Conservation (phyloP, 2,888 invertebrate species). For the Chironomus riparius region DNA sequence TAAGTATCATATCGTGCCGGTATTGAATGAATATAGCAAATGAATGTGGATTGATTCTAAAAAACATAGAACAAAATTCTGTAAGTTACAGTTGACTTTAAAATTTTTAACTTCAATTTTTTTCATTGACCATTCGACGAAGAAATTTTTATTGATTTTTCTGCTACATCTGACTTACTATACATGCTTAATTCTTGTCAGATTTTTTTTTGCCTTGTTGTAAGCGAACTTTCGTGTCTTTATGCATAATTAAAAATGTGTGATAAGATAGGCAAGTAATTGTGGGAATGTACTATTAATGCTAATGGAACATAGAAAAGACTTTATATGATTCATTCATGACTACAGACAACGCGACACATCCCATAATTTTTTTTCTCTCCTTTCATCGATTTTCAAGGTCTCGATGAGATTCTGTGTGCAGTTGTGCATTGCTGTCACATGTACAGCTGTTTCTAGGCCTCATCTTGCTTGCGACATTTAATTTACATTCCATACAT, state of each 20-base stretch:
- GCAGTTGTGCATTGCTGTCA: background rate
- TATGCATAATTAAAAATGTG: background rate
- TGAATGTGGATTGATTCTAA: background rate
- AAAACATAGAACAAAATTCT: background rate
- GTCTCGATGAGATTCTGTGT: background rate
- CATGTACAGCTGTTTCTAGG: background rate
- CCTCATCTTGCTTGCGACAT: background rate
- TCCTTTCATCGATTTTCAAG: constrained; percentile 5
- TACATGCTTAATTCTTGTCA: background rate
- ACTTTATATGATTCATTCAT: background rate
- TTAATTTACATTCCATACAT: background rate
- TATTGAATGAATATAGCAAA: background rate
- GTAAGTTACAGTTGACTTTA: too few species aligned
- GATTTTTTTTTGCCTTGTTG: background rate
- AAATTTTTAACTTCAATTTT: too few species aligned
- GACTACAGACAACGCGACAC: background rate
- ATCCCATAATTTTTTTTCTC: background rate
- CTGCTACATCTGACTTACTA: background rate
- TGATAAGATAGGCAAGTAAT: background rate
- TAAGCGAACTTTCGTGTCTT: background rate
- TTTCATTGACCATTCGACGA: too few species aligned
- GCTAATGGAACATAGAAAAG: background rate
- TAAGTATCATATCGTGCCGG: background rate
- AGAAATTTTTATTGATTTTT: background rate
- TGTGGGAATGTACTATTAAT: background rate